phyloP scores from a whole-genome alignment of 2,113 vertebrate genomes.

The Dasypus novemcinctus region DNA sequence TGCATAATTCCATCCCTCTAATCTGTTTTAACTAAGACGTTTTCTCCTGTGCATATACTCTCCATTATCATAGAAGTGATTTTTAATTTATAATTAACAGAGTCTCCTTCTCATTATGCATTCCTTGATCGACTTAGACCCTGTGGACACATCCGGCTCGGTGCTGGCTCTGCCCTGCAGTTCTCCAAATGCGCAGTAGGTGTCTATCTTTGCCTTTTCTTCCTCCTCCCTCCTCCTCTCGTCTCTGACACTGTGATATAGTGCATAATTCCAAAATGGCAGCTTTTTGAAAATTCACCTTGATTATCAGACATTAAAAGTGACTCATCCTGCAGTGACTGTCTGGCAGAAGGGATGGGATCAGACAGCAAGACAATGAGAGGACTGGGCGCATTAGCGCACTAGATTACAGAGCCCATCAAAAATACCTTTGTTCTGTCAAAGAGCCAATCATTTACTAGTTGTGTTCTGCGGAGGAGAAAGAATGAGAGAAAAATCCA shows the following conservation, averaged over 20 bases:
- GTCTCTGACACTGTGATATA: slow-evolving; percentile 82
- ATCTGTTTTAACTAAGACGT: slow-evolving; percentile 76
- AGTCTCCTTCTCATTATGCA: slow-evolving; percentile 69
- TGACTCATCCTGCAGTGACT: slow-evolving; percentile 93
- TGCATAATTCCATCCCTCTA: slow-evolving; percentile 70
- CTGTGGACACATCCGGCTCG: slow-evolving; percentile 49
- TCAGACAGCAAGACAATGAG: slow-evolving; percentile 95
- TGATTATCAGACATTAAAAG: slow-evolving; percentile 93
- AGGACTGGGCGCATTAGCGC: slow-evolving; percentile 77
- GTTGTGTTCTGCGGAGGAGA: slow-evolving; percentile 72
- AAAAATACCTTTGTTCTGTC: slow-evolving; percentile 92
- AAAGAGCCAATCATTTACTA: slow-evolving; percentile 91
- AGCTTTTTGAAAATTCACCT: slow-evolving; percentile 97
- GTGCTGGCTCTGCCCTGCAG: slow-evolving; percentile 66
- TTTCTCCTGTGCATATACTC: slow-evolving; percentile 75
- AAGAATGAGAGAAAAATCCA: slow-evolving; percentile 68
- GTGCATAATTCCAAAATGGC: slow-evolving; percentile 95
- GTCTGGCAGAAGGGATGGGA: slow-evolving; percentile 94
- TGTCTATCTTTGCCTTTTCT: slow-evolving; percentile 92
- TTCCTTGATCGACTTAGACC: slow-evolving; percentile 63
- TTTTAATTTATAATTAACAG: slow-evolving; percentile 79
- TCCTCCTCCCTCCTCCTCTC: slow-evolving; percentile 70
- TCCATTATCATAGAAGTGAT: slow-evolving; percentile 77
- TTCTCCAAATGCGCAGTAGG: slow-evolving; percentile 83
- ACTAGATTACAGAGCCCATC: slow-evolving; percentile 78